Evolutionary conservation across 2,888 invertebrate species (phyloP), one percentile per base, ranked within the genome.

Genomic region (Phorcus lineatus): DNA sequence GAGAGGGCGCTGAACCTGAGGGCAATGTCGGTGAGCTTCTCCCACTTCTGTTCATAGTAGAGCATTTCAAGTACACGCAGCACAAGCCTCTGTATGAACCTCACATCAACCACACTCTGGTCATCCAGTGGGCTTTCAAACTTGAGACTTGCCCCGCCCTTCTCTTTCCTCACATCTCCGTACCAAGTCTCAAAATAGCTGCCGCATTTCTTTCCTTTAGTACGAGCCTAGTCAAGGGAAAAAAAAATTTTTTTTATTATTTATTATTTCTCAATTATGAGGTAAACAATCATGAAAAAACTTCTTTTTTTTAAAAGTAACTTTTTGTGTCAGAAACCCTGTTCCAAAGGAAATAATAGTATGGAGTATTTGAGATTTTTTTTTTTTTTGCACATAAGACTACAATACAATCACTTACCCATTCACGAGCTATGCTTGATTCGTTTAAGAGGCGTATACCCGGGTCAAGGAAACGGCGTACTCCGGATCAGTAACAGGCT

Each of bases 121-220:
- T 93, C 91, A 86, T 93, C 93, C 77, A 91, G 80, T 16, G 87
- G 88, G n/a, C 82, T 70, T 80, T 93, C 93, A 88, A 92, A 92
- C 84, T 87, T 89, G 36, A 93, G 87, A 79, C 89, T 89, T 47
- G 92, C 90, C 17, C 92, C 92, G n/a, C 92, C 92, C 67, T 87
- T 86, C 84, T 92, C 92, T 54, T 86, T 84, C 47, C 82, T 83
- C 6, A 91, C 82, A 52, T 80, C 84, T 19, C 92, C 92, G 80
- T 90, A 86, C 90, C 90, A 91, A 0, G 89, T 89, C 70, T 89
- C 88, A 85, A 88, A 89, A 62, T 85, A 78, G 52, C 83, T 82
- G 19, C 89, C 90, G 7, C 86, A 77, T 74, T 85, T 83, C 76
- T 83, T 86, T 0, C 87, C 86, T 82, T 86, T 89, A 62, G 83